These are phyloP conservation scores for Pangasianodon gigas DNA, from an alignment of 2,113 vertebrate species.

Conservation along the genomic window DNA sequence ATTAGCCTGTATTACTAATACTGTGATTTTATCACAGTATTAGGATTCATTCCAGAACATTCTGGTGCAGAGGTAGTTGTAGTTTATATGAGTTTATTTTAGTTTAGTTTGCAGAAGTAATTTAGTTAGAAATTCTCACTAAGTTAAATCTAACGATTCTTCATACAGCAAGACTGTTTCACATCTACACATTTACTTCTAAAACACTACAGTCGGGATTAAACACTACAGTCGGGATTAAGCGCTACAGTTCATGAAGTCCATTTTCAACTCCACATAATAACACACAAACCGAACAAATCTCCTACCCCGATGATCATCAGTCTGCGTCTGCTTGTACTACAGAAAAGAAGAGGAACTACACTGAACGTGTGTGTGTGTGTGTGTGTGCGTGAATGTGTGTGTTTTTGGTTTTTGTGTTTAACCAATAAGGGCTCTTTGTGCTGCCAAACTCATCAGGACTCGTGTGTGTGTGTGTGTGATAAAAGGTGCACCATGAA, in stretches of 20 bases:
- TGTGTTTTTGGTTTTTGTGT: slow-evolving; percentile 17
- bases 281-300: background rate
- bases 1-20: background rate
- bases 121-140: background rate
- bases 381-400: slow-evolving; percentile 45
- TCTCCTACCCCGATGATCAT: background rate
- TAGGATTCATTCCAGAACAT: background rate
- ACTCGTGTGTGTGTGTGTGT: slow-evolving; percentile 22
- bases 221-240: background rate
- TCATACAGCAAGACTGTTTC: background rate
- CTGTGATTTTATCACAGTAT: background rate
- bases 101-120: background rate
- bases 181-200: background rate
- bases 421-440: slow-evolving; percentile 18
- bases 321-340: background rate
- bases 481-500: background rate
- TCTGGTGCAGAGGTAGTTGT: background rate
- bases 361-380: slow-evolving; percentile 3
- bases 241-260: background rate
- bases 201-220: background rate
- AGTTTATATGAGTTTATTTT: background rate
- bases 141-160: background rate
- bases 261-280: background rate
- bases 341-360: background rate
- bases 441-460: slow-evolving; percentile 22